Evolutionary conservation across 2,888 invertebrate species (phyloP).

Genomic region (Laothoe populi): DNA sequence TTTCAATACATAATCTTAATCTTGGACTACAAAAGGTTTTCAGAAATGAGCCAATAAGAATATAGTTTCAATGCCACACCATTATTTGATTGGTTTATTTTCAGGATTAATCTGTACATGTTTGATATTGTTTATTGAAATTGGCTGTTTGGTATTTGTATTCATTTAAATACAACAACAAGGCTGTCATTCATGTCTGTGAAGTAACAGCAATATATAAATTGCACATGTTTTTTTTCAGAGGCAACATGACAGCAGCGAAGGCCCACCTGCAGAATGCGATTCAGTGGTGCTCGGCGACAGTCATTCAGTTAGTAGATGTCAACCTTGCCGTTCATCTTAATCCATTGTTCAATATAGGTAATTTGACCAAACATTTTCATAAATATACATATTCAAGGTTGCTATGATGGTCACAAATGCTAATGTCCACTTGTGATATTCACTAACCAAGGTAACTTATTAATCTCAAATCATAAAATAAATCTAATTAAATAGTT

Average conservation of each 20-base stretch:
- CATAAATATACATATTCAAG: conserved; percentile 11
- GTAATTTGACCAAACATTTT: conserved; percentile 24
- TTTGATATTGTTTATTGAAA: no score
- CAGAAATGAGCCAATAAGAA: no score
- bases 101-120: no score
- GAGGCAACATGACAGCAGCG: conserved; percentile 90
- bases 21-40: no score
- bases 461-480: background rate
- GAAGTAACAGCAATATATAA: background rate
- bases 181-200: no score
- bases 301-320: conserved; percentile 87
- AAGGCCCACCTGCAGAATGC: conserved; percentile 85
- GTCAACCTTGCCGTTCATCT: conserved; percentile 86
- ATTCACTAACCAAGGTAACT: background rate
- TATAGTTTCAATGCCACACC: no score
- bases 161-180: no score
- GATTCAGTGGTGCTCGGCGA: conserved; percentile 89
- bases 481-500: background rate
- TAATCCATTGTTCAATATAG: conserved; percentile 42
- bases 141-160: no score
- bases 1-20: no score
- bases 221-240: conserved; percentile 51
- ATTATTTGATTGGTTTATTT: no score
- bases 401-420: conserved; percentile 28
- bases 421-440: background rate